Percentiles rank a stretch among this genome's conserved stretches.
These are phyloP conservation scores for Colossoma macropomum DNA, from an alignment of 2,113 vertebrate species.

Conservation along the genomic window DNA sequence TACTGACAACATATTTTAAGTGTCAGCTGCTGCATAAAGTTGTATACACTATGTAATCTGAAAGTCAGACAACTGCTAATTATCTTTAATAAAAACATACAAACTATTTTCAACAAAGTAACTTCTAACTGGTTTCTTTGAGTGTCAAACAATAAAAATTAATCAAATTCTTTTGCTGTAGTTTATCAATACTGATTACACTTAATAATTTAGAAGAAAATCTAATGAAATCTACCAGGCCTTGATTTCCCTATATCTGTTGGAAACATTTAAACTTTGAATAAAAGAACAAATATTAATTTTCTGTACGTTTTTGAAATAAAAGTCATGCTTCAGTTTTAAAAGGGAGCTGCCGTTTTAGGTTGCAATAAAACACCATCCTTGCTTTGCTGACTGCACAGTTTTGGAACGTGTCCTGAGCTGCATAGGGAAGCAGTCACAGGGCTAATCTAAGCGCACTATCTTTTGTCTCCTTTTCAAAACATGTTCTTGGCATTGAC, in stretches of 20 bases:
- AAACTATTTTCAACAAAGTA: too few relatives aligned
- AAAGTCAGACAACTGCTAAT: too few relatives aligned
- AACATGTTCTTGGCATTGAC: slow-evolving; percentile 71
- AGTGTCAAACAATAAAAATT: neutral
- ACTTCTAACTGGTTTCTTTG: neutral
- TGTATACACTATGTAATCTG: too few relatives aligned
- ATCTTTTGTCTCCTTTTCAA: slow-evolving; percentile 63
- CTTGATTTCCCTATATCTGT: neutral
- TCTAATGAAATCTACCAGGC: neutral
- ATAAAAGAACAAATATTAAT: neutral
- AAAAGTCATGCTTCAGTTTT: slow-evolving; percentile 5
- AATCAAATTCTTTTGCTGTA: neutral
- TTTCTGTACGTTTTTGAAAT: neutral
- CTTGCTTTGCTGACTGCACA: neutral
- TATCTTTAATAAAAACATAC: too few relatives aligned
- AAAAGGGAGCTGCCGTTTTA: neutral
- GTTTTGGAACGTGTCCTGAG: neutral
- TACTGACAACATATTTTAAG: too few relatives aligned
- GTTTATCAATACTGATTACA: neutral
- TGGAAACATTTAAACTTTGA: neutral
- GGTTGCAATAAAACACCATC: neutral
- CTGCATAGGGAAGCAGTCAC: slow-evolving; percentile 52
- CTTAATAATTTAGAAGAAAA: neutral
- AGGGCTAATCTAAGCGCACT: slow-evolving; percentile 57
- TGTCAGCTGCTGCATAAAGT: too few relatives aligned